Conservation (phyloP, 1,140 invertebrate genomes). For the Campoletis sonorensis region DNA sequence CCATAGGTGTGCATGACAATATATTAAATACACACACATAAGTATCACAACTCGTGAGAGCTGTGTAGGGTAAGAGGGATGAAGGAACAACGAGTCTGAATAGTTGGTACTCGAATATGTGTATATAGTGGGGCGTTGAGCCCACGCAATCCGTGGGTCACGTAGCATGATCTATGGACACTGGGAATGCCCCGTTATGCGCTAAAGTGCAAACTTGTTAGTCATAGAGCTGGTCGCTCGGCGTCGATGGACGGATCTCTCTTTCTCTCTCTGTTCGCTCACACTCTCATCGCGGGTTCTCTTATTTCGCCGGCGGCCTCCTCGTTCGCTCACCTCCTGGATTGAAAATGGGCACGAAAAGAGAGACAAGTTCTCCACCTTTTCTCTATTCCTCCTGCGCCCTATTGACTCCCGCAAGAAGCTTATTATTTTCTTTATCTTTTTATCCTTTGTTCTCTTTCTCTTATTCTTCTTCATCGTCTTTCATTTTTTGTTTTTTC, state of each 20-base stretch:
- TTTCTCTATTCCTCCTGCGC: conserved; percentile 38
- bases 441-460: conserved; percentile 22
- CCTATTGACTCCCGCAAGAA: conserved; percentile 33
- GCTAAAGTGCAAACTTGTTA: conserved; percentile 76
- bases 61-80: not conserved
- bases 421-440: conserved; percentile 13
- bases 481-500: conserved; percentile 44
- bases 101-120: conserved; percentile 16
- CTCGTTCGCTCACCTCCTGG: conserved; percentile 37
- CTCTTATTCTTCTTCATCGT: conserved; percentile 38
- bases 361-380: conserved; percentile 23
- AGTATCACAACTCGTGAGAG: no score
- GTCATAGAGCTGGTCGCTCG: conserved; percentile 66
- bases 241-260: conserved; percentile 56
- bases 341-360: conserved; percentile 34
- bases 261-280: conserved; percentile 47
- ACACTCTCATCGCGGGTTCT: conserved; percentile 31
- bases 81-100: conserved; percentile 33
- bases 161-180: conserved; percentile 73
- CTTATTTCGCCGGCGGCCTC: conserved; percentile 47
- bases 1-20: conserved; percentile 11
- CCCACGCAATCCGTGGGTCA: conserved; percentile 71
- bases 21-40: not conserved
- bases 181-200: conserved; percentile 71
- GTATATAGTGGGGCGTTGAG: conserved; percentile 59